Percentiles rank a stretch among this genome's conserved stretches.
These are phyloP conservation scores for Labeo catla DNA, from an alignment of 2,113 vertebrate species.

Conservation along the genomic window DNA sequence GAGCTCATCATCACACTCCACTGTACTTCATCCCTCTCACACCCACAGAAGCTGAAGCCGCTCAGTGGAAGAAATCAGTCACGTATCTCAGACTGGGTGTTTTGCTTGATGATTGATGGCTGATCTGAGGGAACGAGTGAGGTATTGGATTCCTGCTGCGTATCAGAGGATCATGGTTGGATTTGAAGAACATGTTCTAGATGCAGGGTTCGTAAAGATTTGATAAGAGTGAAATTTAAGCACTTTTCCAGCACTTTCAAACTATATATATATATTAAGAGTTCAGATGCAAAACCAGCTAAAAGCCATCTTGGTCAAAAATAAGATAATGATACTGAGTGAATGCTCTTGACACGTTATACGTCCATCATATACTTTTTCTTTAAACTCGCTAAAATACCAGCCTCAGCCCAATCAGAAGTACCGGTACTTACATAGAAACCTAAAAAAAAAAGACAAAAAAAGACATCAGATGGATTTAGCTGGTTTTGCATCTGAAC, in stretches of 20 bases:
- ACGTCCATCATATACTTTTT: no score
- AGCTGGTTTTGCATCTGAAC: no score
- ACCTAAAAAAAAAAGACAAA: no score
- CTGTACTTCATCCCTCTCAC: neutral
- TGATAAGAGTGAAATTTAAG: neutral
- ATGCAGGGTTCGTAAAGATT: neutral
- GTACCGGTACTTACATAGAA: no score
- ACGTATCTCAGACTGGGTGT: neutral
- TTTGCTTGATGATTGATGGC: neutral
- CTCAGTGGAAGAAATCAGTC: neutral
- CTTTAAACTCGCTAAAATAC: no score
- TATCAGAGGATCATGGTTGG: neutral
- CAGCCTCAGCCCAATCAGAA: no score
- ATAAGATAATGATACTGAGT: no score
- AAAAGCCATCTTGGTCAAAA: no score
- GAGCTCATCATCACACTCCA: neutral
- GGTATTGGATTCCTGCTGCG: neutral
- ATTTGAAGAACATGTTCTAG: neutral
- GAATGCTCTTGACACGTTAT: no score
- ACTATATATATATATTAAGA: no score
- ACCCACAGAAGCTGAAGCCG: neutral
- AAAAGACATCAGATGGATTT: no score
- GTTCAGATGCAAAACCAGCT: no score
- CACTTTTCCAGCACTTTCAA: neutral
- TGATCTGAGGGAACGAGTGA: neutral